Base-by-base conservation (phyloP, 1,140 invertebrate species). In the silkworm (Bombyx mori) region DNA sequence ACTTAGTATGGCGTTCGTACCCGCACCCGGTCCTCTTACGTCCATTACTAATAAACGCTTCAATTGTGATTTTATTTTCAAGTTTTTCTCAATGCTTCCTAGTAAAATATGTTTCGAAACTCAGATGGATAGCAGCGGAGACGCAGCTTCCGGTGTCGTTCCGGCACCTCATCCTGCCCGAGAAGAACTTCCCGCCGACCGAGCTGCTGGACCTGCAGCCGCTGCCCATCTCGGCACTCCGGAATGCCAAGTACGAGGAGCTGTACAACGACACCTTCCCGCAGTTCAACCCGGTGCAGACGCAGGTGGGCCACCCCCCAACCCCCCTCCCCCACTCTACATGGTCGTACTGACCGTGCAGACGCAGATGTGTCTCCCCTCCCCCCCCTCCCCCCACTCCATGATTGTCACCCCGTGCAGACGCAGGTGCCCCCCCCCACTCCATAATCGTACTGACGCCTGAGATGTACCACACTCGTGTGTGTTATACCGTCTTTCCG, bases 211-310 rank as follows among this genome's bases (percentile, higher is more conserved):
- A 99, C 89, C 89, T 99, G 22, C 98, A 99, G 80, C 98, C 98
- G 1, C 86, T 99, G 47, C 98, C 98, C 0, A 94, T 94, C 44
- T 94, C 94, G 0, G 95, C 95, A 7, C 74, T 96, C 7, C 73
- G 97, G 62, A 99, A 99, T 82, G 83, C 92, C 0, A 91, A 92
- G 50, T 99, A 94, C 79, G 97, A 99, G 79, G 86, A 89, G 6
- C 86, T 99, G 6, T 99, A 99, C 73, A 88, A 88, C 5, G 92
- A 96, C 6, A 93, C 93, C 62, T 97, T 99, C 74, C 93, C 93
- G 9, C 96, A 98, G 79, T 99, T 99, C 82, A 99, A 99, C 89
- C 97, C 98, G 0, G 99, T 99, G 64, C 99, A 99, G 82, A 99
- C 99, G 0, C 99, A 99, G 90, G 86, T 56, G 18, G 35, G 44